These are phyloP conservation scores for Nemapogon koenigi DNA, from an alignment of 2,888 invertebrate genomes.

Conservation along the genomic window DNA sequence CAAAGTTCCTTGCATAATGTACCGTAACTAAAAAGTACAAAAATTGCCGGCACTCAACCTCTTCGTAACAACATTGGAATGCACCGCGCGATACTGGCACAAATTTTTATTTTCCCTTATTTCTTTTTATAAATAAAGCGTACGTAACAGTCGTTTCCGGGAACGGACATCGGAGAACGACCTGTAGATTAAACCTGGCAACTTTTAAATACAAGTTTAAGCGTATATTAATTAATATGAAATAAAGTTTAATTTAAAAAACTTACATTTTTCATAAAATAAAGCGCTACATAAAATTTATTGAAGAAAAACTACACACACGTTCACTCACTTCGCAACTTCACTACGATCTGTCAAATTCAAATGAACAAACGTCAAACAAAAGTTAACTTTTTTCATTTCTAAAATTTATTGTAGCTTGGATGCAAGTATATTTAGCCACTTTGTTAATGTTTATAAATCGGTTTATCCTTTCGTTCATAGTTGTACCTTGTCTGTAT, in stretches of 20 bases:
- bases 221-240: constrained; percentile 15
- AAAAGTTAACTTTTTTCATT: too few relatives aligned
- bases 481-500: too few relatives aligned
- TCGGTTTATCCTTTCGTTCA: too few relatives aligned
- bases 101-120: constrained; percentile 45
- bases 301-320: constrained; percentile 40
- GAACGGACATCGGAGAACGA: constrained; percentile 21
- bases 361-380: too few relatives aligned
- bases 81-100: constrained; percentile 49
- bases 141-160: constrained; percentile 42
- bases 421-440: too few relatives aligned
- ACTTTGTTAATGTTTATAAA: too few relatives aligned
- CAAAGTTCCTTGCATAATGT: not conserved
- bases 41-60: not conserved
- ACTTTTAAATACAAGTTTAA: constrained; percentile 15
- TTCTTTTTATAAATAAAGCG: constrained; percentile 38
- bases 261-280: constrained; percentile 43
- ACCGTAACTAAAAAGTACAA: not conserved
- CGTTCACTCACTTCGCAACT: constrained; percentile 51
- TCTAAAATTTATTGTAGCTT: too few relatives aligned
- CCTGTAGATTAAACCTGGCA: constrained; percentile 10
- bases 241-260: constrained; percentile 38
- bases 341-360: too few relatives aligned
- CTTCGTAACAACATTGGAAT: constrained; percentile 52
- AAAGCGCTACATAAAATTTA: constrained; percentile 53